Evolutionary conservation across 2,113 vertebrate species (phyloP), one percentile per base, ranked within the genome.

Genomic region (Ameiurus melas): DNA sequence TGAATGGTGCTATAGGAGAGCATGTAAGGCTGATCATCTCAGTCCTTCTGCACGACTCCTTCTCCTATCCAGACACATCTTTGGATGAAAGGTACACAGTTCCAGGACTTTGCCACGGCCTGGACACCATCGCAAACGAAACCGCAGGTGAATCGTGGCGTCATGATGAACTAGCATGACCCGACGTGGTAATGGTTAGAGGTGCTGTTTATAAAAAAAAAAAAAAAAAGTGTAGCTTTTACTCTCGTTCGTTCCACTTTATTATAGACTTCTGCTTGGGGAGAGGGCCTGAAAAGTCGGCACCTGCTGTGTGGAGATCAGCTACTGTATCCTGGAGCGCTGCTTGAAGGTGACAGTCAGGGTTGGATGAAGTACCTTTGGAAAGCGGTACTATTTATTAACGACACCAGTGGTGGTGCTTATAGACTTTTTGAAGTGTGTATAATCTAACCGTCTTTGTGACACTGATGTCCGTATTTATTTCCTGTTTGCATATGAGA

Each of bases 71-170:
- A 62, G 70, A 78, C 89, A 33, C 60, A 57, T n/a, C 83, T 39
- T 70, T 27, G 89, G 85, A 84, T 20, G 22, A 51, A 86, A 88
- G 91, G 89, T 90, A 89, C 75, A 86, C 80, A 79, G 60, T 58
- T 17, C 17, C n/a, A 19, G 64, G 55, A 57, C 57, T 70, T 30
- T 17, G 19, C 17, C 25, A 16, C 0, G 0, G 17, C 20, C 66
- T 64, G 27, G 60, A 80, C 7, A 33, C 53, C 17, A 33, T 58
- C 53, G 6, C 22, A 51, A 12, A 47, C 27, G 20, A 20, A 36
- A 25, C 7, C 27, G 2, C 80, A 14, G 12, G 33, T 83, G 33
- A 22, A 14, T 17, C 4, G 10, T 27, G 20, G 17, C 33, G 12
- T 62, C 4, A 36, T 14, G 55, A 5, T 36, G 9, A 58, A 36